These are phyloP conservation scores for Dendrolimus punctatus DNA, from an alignment of 1,140 invertebrate species.

Conservation along the genomic window DNA sequence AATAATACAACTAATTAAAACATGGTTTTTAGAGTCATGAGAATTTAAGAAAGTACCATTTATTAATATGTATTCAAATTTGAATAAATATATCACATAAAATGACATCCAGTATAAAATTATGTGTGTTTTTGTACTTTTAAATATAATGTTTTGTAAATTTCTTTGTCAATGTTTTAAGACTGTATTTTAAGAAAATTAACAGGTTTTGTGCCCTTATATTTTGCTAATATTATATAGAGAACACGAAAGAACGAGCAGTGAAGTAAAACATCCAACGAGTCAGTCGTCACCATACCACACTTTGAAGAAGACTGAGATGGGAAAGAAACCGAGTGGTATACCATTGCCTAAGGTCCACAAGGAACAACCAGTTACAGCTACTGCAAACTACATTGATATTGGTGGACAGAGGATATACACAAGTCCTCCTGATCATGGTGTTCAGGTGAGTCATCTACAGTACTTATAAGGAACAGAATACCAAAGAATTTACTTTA, in stretches of 20 bases:
- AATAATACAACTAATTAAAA: neutral
- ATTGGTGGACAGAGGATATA: conserved; percentile 66
- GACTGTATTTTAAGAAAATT: too few relatives aligned
- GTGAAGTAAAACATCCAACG: conserved; percentile 61
- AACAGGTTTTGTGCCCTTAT: neutral
- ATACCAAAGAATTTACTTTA: neutral
- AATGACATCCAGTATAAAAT: too few relatives aligned
- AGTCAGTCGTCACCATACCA: conserved; percentile 67
- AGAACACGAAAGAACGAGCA: conserved; percentile 62
- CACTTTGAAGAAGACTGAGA: conserved; percentile 53
- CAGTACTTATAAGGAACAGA: neutral
- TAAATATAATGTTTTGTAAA: too few relatives aligned
- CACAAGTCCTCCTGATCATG: conserved; percentile 62
- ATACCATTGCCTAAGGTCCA: conserved; percentile 62
- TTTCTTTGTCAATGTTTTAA: too few relatives aligned
- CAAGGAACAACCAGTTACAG: conserved; percentile 52
- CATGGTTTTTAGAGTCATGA: too few relatives aligned
- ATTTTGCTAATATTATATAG: conserved; percentile 17
- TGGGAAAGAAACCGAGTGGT: conserved; percentile 60
- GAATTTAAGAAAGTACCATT: too few relatives aligned
- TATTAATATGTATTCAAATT: too few relatives aligned
- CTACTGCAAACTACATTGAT: conserved; percentile 59
- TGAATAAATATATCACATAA: too few relatives aligned
- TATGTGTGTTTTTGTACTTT: too few relatives aligned
- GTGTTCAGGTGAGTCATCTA: conserved; percentile 53